A percentile compares a stretch with the other conserved stretches of the same genome.
These are phyloP conservation scores for Onychostoma macrolepis DNA, from an alignment of 2,113 vertebrate species.

Conservation along the genomic window DNA sequence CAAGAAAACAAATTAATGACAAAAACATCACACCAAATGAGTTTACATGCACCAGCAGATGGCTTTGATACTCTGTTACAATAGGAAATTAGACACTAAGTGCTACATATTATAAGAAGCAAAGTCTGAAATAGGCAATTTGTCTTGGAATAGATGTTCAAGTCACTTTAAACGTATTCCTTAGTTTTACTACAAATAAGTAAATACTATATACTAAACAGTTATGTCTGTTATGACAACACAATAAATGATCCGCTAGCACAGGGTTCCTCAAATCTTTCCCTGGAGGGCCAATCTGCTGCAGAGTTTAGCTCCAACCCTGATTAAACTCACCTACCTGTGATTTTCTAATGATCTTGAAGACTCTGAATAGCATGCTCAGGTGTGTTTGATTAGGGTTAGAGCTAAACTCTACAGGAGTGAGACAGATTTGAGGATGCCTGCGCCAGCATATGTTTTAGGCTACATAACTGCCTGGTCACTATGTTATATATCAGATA, in stretches of 20 bases:
- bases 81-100: not conserved
- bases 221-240: not conserved
- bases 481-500: not conserved
- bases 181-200: not conserved
- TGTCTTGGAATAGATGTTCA: not conserved
- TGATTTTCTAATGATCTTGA: too few species aligned
- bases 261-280: too few species aligned
- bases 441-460: not conserved
- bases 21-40: not conserved
- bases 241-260: not conserved
- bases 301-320: too few species aligned
- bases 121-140: not conserved
- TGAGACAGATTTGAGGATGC: too few species aligned
- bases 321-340: too few species aligned
- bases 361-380: too few species aligned
- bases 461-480: not conserved
- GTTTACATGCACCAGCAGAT: not conserved
- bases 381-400: too few species aligned
- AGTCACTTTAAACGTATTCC: not conserved
- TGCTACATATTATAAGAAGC: not conserved
- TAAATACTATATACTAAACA: not conserved
- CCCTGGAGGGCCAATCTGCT: too few species aligned
- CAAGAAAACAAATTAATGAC: slow-evolving; percentile 23
- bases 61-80: not conserved
- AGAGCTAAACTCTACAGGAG: too few species aligned